phyloP scores from a whole-genome alignment of 1,140 invertebrate genomes.

The Lutraria rhynchaena region DNA sequence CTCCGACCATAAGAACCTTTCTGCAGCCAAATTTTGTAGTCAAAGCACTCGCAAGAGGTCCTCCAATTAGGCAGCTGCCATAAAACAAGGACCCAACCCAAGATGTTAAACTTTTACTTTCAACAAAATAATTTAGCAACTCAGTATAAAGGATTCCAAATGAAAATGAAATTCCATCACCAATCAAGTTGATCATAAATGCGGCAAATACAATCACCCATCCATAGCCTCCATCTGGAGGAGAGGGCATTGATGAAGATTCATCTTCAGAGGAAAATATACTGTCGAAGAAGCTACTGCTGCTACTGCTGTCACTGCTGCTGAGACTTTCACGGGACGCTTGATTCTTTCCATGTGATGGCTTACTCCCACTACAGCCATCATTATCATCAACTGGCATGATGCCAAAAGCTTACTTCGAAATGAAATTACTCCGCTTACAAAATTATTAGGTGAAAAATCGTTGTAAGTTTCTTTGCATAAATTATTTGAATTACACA shows the following conservation, averaged over 20 bases:
- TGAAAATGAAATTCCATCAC: conserved; percentile 88
- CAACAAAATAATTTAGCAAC: conserved; percentile 91
- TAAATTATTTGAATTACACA: conserved; percentile 27
- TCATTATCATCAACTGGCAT: conserved; percentile 43
- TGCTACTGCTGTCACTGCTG: conserved; percentile 36
- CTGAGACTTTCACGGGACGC: conserved; percentile 20
- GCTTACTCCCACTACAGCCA: conserved; percentile 8
- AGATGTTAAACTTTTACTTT: conserved; percentile 93
- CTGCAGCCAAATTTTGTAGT: conserved; percentile 93
- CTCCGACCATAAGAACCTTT: conserved; percentile 89
- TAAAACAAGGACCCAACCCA: conserved; percentile 85
- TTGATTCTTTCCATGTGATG: not conserved
- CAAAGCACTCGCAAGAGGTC: conserved; percentile 93
- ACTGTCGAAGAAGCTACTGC: conserved; percentile 32
- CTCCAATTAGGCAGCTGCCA: conserved; percentile 85
- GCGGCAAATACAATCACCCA: conserved; percentile 91
- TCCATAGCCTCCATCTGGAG: conserved; percentile 92
- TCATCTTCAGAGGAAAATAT: conserved; percentile 60
- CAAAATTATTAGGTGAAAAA: not conserved
- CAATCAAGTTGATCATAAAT: conserved; percentile 95
- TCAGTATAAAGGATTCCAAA: conserved; percentile 84
- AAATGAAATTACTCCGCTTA: not conserved
- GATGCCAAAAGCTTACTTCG: conserved; percentile 30
- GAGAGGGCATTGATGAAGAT: conserved; percentile 82
- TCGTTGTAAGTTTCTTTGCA: not conserved